phyloP scores from a whole-genome alignment of 2,113 vertebrate species.

The Upupa epops region DNA sequence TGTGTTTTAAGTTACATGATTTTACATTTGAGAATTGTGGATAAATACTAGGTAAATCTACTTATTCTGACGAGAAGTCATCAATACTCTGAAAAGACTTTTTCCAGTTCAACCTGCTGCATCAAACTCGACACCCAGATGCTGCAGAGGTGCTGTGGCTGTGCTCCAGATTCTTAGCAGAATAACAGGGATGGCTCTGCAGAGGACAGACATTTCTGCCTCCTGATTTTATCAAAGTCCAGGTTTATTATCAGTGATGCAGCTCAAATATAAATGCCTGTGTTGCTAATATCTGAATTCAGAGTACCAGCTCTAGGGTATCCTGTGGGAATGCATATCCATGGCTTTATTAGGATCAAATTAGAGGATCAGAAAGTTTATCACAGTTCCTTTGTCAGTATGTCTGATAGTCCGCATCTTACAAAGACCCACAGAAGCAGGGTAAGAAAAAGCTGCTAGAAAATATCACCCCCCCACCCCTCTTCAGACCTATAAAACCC shows the following conservation, averaged over 20 bases:
- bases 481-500: background rate
- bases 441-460: background rate
- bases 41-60: background rate
- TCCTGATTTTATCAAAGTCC: background rate
- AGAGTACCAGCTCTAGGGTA: accelerated
- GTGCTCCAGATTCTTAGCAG: background rate
- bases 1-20: background rate
- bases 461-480: no score
- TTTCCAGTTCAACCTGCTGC: background rate
- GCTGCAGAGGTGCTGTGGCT: background rate
- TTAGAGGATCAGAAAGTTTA: background rate
- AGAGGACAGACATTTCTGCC: background rate
- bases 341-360: background rate
- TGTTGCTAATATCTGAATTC: background rate
- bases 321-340: background rate
- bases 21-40: background rate
- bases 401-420: background rate
- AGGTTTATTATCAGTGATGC: accelerated
- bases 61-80: background rate
- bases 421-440: background rate
- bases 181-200: background rate
- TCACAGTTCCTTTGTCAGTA: background rate
- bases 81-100: background rate
- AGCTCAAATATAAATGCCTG: background rate
- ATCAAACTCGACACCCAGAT: background rate